Evolutionary conservation across 2,797 vertebrate species (phyloP), one percentile per base, ranked within the genome.

Genomic region (Molothrus aeneus): DNA sequence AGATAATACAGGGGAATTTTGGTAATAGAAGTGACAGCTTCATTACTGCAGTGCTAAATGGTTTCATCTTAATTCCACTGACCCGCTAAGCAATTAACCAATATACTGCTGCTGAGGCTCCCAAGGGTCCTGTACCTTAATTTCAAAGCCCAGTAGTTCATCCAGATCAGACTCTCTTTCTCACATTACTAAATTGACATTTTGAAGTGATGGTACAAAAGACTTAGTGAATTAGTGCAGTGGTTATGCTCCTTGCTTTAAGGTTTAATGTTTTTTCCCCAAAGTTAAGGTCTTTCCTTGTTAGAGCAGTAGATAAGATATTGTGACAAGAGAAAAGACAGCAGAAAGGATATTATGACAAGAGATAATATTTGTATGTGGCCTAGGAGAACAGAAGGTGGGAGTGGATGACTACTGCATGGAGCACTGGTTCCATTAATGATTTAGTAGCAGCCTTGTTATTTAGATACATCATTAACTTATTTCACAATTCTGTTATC

Each of bases 351-450:
- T 36, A 36, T 36, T 36, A 36, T 65, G 34, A 63, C 8, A 74
- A 69, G 43, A 25, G 26, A n/a, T 0, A 56, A 9, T 24, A 40
- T 43, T 86, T 89, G 54, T 59, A 60, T 69, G 10, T 57, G 50
- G 65, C 74, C 40, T 56, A 29, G 59, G 48, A 84, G 51, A 89
- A 88, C 93, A 94, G 93, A 88, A 96, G 88, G 50, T 96, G 92
- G 86, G 89, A 86, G 91, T 95, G 75, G 51, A 80, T 94, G 87
- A 91, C 65, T 94, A 34, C 13, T 51, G 11, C 47, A 47, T 34
- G 28, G 36, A 87, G 20, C 38, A 17, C 15, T 64, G 47, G 4
- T 53, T 83, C 57, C 1, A 1, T 77, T 40, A 54, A 9, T 56
- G 60, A 32, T 65, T 61, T 40, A 78, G 38, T 11, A 21, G 20